Evolutionary conservation across 2,797 vertebrate genomes (phyloP), one percentile per base, ranked within the genome.

Genomic region (Mus spretus): DNA sequence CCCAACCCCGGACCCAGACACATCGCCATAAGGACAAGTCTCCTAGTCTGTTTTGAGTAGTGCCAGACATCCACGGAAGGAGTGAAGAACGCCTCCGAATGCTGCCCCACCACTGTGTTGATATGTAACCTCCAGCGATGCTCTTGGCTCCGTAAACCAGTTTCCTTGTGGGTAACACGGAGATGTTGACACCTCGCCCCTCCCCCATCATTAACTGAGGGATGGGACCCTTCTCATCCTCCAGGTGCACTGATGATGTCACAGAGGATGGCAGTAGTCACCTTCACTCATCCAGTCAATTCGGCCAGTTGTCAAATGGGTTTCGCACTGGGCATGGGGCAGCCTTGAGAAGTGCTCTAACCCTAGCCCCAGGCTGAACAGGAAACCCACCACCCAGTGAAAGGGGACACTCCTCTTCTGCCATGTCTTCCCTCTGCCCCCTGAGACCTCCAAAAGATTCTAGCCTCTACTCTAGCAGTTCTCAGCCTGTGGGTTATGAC

Each of bases 191-290:
- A 7, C 5, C 2, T 34, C 72, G 3, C 12, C 67, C 59, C 15
- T 53, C 11, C 53, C 53, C 0, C 3, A 63, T 34, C 57, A 6
- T n/a, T 59, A 75, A 61, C 53, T 26, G 90, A 93, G 44, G 50
- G 55, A 26, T 3, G 13, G 53, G 80, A 37, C 31, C n/a, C 65
- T 7, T 78, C 57, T 22, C 7, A 11, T 19, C 61, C 53, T 11
- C 37, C 37, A 40, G 65, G 15, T 8, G 47, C 7, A 1, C 1
- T 1, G 67, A 53, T 4, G 74, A 28, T 0, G 5, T 22, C 17
- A 6, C 12, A 13, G n/a, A 22, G 3, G 28, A 31, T 7, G 3
- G 70, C 11, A 40, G 31, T 13, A 12, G 9, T 37, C 17, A 28
- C 53, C 37, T n/a, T 53, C 57, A n/a, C 28, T 77, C n/a, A n/a